Evolutionary conservation across 2,113 vertebrate genomes (phyloP), one percentile per base, ranked within the genome.

Genomic region (Callipepla californica): DNA sequence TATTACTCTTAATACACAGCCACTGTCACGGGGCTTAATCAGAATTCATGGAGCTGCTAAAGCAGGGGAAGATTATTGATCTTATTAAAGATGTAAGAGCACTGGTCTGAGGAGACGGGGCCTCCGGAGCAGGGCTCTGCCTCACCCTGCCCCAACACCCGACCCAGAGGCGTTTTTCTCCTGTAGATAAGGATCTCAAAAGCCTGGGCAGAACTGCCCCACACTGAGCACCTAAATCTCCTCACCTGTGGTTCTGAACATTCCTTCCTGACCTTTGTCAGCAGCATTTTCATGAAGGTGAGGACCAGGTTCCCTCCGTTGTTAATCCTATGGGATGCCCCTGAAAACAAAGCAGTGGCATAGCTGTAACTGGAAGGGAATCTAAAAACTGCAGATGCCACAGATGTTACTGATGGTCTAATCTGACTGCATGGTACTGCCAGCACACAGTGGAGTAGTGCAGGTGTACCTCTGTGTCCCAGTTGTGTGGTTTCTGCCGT

Each of bases 41-140:
- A 74, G 89, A 92, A 92, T 95, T 89, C 95, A 95, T 74, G 84
- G 87, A 85, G 91, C 85, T 89, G 87, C 89, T 92, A 51, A 89
- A 85, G 17, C 63, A 0, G 0, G 87, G 87, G 26, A 87, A 89
- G 67, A 93, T 89, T 91, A 93, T 93, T 96, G 94, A 92, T 95
- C 81, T 85, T 89, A 74, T 77, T 94, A 91, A 95, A 87, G 89
- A 85, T 89, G 87, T 69, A 95, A 61, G 40, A 91, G 70, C 89
- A 76, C 23, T 50, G 82, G 84, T 17, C 62, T 66, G 80, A 92
- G 88, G 77, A 80, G 85, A 92, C 1, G 5, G 26, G 45, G 47
- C 69, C 92, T 84, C 73, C 74, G 75, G 73, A 82, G 87, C 42
- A 76, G 61, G 59, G 63, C 32, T 17, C 2, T n/a, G 7, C 36